phyloP scores from a whole-genome alignment of 2,888 invertebrate species.

The Xestia c-nigrum region DNA sequence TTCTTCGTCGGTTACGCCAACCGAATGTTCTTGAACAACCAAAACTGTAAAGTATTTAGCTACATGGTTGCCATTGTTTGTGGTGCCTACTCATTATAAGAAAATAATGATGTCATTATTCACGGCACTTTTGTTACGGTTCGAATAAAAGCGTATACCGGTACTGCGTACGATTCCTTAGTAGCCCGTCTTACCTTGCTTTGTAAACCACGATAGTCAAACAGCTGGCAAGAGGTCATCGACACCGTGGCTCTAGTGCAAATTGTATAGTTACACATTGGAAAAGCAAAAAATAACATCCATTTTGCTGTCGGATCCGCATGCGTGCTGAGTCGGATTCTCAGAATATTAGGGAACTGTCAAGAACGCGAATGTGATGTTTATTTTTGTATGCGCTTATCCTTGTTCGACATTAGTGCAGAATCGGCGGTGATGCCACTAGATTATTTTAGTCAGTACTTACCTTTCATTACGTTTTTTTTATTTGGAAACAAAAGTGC shows the following conservation, averaged over 20 bases:
- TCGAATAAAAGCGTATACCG: slow-evolving; percentile 83
- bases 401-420: slow-evolving; percentile 67
- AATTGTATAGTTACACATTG: slow-evolving; percentile 88
- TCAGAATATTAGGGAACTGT: slow-evolving; percentile 74
- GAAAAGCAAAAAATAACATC: slow-evolving; percentile 84
- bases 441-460: slow-evolving; percentile 47
- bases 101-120: slow-evolving; percentile 88
- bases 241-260: slow-evolving; percentile 86
- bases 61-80: slow-evolving; percentile 72
- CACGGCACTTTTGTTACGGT: slow-evolving; percentile 87
- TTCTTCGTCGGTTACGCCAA: slow-evolving; percentile 48
- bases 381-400: slow-evolving; percentile 71
- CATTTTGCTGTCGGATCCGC: slow-evolving; percentile 79
- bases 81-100: slow-evolving; percentile 79
- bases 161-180: slow-evolving; percentile 84
- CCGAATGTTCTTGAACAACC: slow-evolving; percentile 58
- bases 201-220: slow-evolving; percentile 84
- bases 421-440: slow-evolving; percentile 41
- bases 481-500: slow-evolving; percentile 47
- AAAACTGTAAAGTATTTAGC: slow-evolving; percentile 63
- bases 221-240: slow-evolving; percentile 89
- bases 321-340: slow-evolving; percentile 76
- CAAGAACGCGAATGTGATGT: slow-evolving; percentile 78
- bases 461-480: slow-evolving; percentile 37
- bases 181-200: slow-evolving; percentile 83